These are phyloP conservation scores for Podilymbus podiceps DNA, from an alignment of 2,113 vertebrate species.

Conservation along the genomic window DNA sequence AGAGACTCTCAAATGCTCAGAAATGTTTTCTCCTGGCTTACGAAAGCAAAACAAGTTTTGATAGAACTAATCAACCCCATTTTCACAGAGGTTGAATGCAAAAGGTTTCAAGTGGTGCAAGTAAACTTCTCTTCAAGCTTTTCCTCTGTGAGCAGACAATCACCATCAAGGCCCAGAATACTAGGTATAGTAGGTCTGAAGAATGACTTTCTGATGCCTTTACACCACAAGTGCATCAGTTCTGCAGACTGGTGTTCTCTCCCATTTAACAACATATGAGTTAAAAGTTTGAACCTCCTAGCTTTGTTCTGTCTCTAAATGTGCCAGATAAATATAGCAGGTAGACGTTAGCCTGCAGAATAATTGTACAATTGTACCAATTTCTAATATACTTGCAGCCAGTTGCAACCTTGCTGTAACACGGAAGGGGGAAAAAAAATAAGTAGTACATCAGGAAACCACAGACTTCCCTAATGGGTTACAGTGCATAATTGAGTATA, in stretches of 20 bases:
- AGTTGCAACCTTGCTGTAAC: constrained; percentile 16
- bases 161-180: neutral
- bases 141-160: neutral
- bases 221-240: neutral
- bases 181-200: neutral
- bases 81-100: neutral
- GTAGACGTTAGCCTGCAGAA: neutral
- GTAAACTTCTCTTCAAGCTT: neutral
- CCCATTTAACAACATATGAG: neutral
- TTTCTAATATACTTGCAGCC: constrained; percentile 14
- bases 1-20: neutral
- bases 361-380: neutral
- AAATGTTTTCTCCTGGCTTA: neutral
- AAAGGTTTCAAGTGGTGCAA: neutral
- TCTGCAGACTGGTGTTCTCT: neutral
- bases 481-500: constrained; percentile 70
- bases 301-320: neutral
- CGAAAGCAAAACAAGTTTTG: neutral
- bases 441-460: constrained; percentile 45
- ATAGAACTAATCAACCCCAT: neutral
- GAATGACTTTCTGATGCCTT: neutral
- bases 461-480: constrained; percentile 70
- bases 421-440: neutral
- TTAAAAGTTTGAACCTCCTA: neutral
- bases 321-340: neutral